phyloP scores from a whole-genome alignment of 2,888 invertebrate genomes.

The Pollenia labialis region DNA sequence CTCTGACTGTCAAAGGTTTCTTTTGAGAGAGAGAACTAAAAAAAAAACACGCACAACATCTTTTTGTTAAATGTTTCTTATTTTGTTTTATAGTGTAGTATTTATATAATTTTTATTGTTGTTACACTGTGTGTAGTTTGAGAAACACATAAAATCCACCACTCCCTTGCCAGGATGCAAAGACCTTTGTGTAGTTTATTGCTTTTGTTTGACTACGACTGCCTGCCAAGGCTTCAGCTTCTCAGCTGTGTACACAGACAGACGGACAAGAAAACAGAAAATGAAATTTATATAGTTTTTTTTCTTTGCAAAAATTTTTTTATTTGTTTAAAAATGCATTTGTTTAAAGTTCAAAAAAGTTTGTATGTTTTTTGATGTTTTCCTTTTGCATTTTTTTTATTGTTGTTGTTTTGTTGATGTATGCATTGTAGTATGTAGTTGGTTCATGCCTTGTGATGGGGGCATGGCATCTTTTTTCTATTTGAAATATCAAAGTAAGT shows the following conservation, averaged over 20 bases:
- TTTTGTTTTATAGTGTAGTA: constrained; percentile 29
- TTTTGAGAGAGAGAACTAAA: constrained; percentile 16
- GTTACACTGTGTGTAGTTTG: constrained; percentile 28
- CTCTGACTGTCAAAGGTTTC: constrained; percentile 61
- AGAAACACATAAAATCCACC: neutral
- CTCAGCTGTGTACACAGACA: constrained; percentile 1
- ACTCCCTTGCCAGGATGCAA: constrained; percentile 41
- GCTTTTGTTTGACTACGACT: constrained; percentile 44
- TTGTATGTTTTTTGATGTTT: constrained; percentile 35
- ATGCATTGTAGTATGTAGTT: neutral
- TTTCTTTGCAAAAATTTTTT: neutral
- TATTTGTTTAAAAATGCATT: constrained; percentile 58
- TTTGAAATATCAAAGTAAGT: constrained; percentile 71
- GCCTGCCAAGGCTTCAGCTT: constrained; percentile 20
- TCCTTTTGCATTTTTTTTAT: constrained; percentile 38
- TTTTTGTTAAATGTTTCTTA: constrained; percentile 55
- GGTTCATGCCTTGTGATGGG: constrained; percentile 39
- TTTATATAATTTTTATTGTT: constrained; percentile 35
- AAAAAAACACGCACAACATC: constrained; percentile 49
- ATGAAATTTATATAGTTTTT: constrained; percentile 28
- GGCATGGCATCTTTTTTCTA: constrained; percentile 56
- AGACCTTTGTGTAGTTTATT: constrained; percentile 58
- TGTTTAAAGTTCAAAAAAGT: constrained; percentile 52
- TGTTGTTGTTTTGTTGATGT: constrained; percentile 26
- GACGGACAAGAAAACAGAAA: constrained; percentile 7